Evolutionary conservation across 2,888 invertebrate species (phyloP).

Genomic region (Beris morrisii): DNA sequence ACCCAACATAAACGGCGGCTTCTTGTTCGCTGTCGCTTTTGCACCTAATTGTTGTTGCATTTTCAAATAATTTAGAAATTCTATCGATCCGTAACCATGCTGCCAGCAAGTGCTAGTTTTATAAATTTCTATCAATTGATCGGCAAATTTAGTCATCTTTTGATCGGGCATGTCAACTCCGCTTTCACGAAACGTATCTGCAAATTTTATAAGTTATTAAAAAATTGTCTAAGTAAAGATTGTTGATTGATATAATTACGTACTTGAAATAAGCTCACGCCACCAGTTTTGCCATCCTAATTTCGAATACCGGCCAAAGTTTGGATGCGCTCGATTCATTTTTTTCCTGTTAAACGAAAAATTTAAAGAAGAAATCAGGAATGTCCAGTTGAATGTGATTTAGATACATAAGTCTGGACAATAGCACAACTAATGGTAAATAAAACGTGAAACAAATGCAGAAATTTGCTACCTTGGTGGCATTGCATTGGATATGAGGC

Average conservation of each 20-base stretch:
- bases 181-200: slow-evolving; percentile 52
- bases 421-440: too few relatives aligned
- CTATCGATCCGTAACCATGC: slow-evolving; percentile 65
- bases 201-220: slow-evolving; percentile 6
- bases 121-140: slow-evolving; percentile 69
- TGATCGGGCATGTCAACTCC: slow-evolving; percentile 50
- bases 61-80: slow-evolving; percentile 65
- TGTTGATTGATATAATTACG: background rate
- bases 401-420: too few relatives aligned
- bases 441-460: too few relatives aligned
- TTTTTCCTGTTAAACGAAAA: slow-evolving; percentile 50
- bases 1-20: slow-evolving; percentile 60
- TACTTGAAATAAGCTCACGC: slow-evolving; percentile 59
- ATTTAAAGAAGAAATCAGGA: background rate
- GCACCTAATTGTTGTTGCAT: slow-evolving; percentile 45
- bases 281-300: slow-evolving; percentile 84
- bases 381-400: too few relatives aligned
- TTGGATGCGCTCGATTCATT: slow-evolving; percentile 72
- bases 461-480: too few relatives aligned
- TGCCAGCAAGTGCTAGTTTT: slow-evolving; percentile 75
- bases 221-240: background rate
- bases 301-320: slow-evolving; percentile 72
- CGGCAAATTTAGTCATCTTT: slow-evolving; percentile 60
- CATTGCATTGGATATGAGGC: too few relatives aligned
- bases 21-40: slow-evolving; percentile 38